Evolutionary conservation across 2,888 invertebrate genomes (phyloP).

Genomic region (Drosophila ustulata): DNA sequence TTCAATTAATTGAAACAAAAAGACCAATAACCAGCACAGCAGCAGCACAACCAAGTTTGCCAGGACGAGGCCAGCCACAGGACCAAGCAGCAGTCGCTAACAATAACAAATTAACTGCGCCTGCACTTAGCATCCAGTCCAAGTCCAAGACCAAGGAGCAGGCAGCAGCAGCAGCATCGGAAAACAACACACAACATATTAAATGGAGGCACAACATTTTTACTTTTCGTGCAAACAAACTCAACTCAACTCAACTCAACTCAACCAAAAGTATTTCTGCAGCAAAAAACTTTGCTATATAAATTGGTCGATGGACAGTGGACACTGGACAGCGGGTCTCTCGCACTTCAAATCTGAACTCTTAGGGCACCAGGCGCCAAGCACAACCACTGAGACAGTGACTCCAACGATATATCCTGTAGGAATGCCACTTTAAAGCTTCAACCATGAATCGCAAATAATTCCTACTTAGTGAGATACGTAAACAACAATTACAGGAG

Average conservation of each 20-base stretch:
- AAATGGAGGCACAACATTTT: conserved; percentile 72
- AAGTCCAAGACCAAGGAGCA: background rate
- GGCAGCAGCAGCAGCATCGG: conserved; percentile 1
- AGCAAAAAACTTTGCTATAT: conserved; percentile 50
- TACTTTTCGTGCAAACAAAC: conserved; percentile 56
- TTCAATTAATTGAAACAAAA: conserved; percentile 59
- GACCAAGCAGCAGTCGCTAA: conserved; percentile 48
- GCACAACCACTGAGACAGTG: conserved; percentile 16
- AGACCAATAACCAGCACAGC: background rate
- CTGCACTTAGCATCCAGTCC: conserved; percentile 24
- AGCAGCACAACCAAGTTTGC: conserved; percentile 6
- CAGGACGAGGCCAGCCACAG: conserved; percentile 3
- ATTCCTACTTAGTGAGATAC: no score
- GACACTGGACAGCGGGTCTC: conserved; percentile 50
- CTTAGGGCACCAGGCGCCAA: conserved; percentile 26
- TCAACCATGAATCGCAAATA: no score
- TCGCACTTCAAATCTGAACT: conserved; percentile 55
- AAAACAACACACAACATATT: conserved; percentile 54
- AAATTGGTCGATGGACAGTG: conserved; percentile 64
- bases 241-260: conserved; percentile 67
- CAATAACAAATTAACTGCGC: conserved; percentile 75
- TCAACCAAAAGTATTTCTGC: conserved; percentile 61
- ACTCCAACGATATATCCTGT: background rate
- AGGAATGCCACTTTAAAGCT: background rate
- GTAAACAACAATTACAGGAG: no score